Conservation (phyloP, 2,888 invertebrate species). For the Caenorhabditis zanzibari region DNA sequence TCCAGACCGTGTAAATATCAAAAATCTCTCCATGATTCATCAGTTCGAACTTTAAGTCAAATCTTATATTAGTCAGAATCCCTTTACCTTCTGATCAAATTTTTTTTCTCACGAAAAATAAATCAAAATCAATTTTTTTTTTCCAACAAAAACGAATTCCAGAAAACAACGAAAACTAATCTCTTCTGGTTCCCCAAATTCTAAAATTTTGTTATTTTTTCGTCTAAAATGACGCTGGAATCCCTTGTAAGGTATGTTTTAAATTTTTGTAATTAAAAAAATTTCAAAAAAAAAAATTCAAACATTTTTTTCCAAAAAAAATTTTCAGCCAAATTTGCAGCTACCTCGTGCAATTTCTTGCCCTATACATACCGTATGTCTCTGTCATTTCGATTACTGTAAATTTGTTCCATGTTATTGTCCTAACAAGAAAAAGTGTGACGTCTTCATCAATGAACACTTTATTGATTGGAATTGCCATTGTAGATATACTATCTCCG, state of each 20-base stretch:
- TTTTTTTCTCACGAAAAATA: no score
- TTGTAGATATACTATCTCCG: slow-evolving; percentile 41
- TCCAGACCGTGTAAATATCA: no score
- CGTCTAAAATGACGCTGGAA: slow-evolving; percentile 3
- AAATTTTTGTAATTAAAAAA: background rate
- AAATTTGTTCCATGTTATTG: slow-evolving; percentile 23
- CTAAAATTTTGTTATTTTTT: background rate
- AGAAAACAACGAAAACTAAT: background rate
- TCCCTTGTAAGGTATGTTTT: background rate
- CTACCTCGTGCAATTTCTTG: background rate
- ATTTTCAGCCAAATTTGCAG: slow-evolving; percentile 51
- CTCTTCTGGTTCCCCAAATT: background rate
- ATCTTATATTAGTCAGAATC: no score
- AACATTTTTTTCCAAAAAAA: slow-evolving; percentile 6
- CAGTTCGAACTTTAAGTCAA: no score
- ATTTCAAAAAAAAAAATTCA: no score
- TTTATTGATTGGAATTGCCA: slow-evolving; percentile 41
- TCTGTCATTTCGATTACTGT: slow-evolving; percentile 25
- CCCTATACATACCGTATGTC: slow-evolving; percentile 14
- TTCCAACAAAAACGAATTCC: background rate
- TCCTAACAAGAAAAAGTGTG: slow-evolving; percentile 13
- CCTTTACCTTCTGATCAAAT: no score
- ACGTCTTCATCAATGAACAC: slow-evolving; percentile 51
- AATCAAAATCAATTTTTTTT: no score
- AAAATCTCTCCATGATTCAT: no score